Base-by-base conservation (phyloP, 2,113 vertebrate genomes). In the Dunckerocampus dactyliophorus region DNA sequence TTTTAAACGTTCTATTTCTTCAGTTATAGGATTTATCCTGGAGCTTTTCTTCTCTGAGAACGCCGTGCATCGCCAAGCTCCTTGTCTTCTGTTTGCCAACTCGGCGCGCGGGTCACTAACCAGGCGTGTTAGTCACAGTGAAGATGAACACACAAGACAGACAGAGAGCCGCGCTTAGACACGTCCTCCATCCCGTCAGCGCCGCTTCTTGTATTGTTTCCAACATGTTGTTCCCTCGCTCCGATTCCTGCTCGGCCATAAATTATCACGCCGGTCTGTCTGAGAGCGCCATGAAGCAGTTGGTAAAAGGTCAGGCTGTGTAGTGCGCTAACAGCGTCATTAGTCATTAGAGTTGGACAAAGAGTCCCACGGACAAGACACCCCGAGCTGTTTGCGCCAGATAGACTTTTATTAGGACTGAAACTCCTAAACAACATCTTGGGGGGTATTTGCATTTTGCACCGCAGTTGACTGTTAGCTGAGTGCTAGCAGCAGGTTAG, bases 281-380 rank as follows among this genome's bases (percentile, higher is more conserved):
- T 59, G 48, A 81, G 74, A 63, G 10, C 31, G 28, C 68, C 43
- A 68, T 63, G 49, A 78, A 74, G 69, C 78, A 76, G 81, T 85
- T 76, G 84, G 73, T 82, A 82, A 88, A 88, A 88, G 84, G 86
- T 84, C 86, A 87, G 83, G 53, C 68, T 74, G 75, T 82, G 83
- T 81, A 76, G 67, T 76, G 72, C 50, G 79, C 50, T 87, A 83
- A 85, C 84, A 80, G 84, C 73, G 80, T 83, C 84, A 82, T 88
- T 88, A 88, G 73, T 88, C 78, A 86, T 69, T 43, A 43, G 74
- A 79, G 69, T 80, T 76, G 54, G 72, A 83, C 78, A 81, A 78
- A 81, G 70, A 83, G 66, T 72, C 65, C 67, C 65, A 74, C 69
- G 74, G 51, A 71, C 71, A 62, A 82, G 66, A 78, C 72, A 71